A percentile compares a stretch with the other conserved stretches of the same genome.
Evolutionary conservation across 2,888 invertebrate genomes (phyloP).

Genomic region (Amitus sp.): DNA sequence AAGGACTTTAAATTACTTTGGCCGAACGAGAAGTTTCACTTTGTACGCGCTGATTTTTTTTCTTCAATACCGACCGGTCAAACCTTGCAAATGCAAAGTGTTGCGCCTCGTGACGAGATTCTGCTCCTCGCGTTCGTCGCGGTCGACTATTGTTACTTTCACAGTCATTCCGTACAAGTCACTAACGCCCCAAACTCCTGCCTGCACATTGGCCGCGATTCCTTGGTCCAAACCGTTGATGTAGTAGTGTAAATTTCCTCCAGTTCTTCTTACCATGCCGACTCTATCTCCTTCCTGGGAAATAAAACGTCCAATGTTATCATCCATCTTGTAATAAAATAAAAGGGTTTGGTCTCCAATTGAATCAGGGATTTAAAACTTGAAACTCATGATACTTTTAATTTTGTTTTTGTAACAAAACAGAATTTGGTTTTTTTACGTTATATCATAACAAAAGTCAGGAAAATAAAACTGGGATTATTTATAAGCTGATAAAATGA

Average conservation of each 20-base stretch:
- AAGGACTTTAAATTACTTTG: not conserved
- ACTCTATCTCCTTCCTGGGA: slow-evolving; percentile 87
- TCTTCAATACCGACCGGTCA: slow-evolving; percentile 59
- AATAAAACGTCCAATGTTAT: too few relatives aligned
- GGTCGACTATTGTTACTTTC: slow-evolving; percentile 86
- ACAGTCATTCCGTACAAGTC: slow-evolving; percentile 96
- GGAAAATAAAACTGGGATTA: too few relatives aligned
- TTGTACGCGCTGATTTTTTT: too few relatives aligned
- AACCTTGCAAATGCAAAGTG: slow-evolving; percentile 69
- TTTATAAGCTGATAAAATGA: too few relatives aligned
- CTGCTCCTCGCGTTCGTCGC: slow-evolving; percentile 81
- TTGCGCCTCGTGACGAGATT: slow-evolving; percentile 78
- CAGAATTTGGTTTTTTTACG: too few relatives aligned
- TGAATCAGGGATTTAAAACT: too few relatives aligned
- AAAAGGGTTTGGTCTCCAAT: too few relatives aligned
- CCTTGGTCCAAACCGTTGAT: slow-evolving; percentile 95
- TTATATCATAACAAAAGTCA: too few relatives aligned
- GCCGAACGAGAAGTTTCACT: too few relatives aligned
- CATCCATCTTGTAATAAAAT: too few relatives aligned
- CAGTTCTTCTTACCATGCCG: slow-evolving; percentile 87
- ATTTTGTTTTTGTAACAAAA: too few relatives aligned
- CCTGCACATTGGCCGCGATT: slow-evolving; percentile 84
- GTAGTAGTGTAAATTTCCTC: slow-evolving; percentile 89
- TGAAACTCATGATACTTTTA: too few relatives aligned
- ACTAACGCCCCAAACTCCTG: slow-evolving; percentile 91